These are phyloP conservation scores for Crocallis elinguaria DNA, from an alignment of 2,888 invertebrate genomes.

Conservation along the genomic window DNA sequence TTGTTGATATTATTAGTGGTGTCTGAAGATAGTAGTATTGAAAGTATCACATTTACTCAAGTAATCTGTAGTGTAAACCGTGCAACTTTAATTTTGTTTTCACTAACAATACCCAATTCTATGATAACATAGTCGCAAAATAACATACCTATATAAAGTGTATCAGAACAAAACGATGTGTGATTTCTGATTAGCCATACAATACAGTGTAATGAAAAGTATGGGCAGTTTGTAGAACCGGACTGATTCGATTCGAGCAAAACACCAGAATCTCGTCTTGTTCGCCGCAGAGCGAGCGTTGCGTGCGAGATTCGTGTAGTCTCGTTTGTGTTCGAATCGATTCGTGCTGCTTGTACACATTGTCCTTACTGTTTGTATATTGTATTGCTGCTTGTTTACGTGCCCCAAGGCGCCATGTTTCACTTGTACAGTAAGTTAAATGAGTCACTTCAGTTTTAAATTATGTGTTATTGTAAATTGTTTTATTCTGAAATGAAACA, in stretches of 20 bases:
- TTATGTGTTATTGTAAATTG: conserved; percentile 84
- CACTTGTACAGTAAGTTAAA: conserved; percentile 77
- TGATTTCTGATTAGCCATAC: conserved; percentile 54
- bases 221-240: conserved; percentile 6
- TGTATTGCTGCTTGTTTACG: conserved; percentile 43
- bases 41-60: conserved; percentile 41
- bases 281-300: conserved; percentile 26
- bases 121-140: conserved; percentile 61
- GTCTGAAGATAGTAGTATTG: conserved; percentile 36
- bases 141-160: conserved; percentile 52
- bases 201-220: conserved; percentile 27
- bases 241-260: background rate
- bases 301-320: conserved; percentile 13
- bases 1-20: conserved; percentile 38
- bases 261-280: conserved; percentile 13
- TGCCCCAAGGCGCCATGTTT: conserved; percentile 37
- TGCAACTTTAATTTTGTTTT: conserved; percentile 53
- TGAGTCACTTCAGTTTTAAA: conserved; percentile 81
- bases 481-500: conserved; percentile 82
- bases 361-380: conserved; percentile 13
- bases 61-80: conserved; percentile 45
- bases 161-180: conserved; percentile 54
- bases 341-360: background rate
- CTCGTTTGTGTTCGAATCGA: background rate
- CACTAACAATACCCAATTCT: conserved; percentile 67